Base-by-base conservation (phyloP, 2,797 vertebrate species). In the Merluccius polli region DNA sequence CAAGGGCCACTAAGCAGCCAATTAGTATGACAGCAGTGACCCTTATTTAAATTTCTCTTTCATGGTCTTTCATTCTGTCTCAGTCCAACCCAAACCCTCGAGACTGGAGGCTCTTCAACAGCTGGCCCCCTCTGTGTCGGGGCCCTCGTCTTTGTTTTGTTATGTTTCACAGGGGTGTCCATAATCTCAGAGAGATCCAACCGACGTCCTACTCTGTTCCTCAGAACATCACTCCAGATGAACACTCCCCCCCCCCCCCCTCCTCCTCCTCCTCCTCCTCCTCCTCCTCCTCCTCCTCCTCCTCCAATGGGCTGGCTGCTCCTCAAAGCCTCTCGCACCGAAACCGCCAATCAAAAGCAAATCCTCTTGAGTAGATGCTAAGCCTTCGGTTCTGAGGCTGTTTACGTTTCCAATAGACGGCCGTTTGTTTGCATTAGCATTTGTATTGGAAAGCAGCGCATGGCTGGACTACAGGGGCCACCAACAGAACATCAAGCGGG, bases 361-460 rank as follows among this genome's bases (percentile, higher is more conserved):
- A 87, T 88, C 87, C 82, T 83, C 80, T 63, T 70, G 82, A 80
- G 81, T 79, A 81, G 84, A 86, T 78, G 77, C 87, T 83, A 82
- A 87, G 84, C 86, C 13, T 69, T 71, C 41, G 73, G 81, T 87
- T 82, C 83, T 83, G 79, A 82, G 83, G 84, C 71, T 81, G 81
- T 83, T 90, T 86, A 86, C 68, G 76, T 78, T 87, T 77, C 81
- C 76, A 80, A 87, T 70, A 32, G 77, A 75, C 73, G 70, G 81
- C 77, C 76, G 31, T 78, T 88, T 79, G 84, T 86, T 87, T 85
- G 83, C 80, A 87, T 90, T 90, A 89, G 88, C 84, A 86, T 91
- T 90, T 91, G 85, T 90, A 87, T 90, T 88, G 85, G 85, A 85
- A 84, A 87, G 79, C 87, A 81, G 88, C 82, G 86, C 85, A 86